Percentiles rank a stretch among this genome's conserved stretches.
Evolutionary conservation across 2,888 invertebrate genomes (phyloP).

Genomic region (Pocota personata): DNA sequence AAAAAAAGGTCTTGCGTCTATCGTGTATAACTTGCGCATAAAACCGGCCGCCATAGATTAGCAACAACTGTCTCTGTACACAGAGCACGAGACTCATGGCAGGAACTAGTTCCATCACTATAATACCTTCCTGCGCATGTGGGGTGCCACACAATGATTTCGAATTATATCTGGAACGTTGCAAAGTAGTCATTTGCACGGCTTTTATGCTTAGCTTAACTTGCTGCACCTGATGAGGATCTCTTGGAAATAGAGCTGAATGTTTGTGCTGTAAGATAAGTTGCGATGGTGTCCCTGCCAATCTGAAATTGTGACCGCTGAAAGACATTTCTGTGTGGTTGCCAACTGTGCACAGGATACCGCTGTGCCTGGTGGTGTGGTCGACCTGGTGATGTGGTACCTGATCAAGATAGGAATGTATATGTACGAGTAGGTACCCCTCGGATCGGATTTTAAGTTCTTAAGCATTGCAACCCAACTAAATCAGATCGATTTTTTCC

Average conservation of each 20-base stretch:
- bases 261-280: constrained; percentile 35
- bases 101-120: constrained; percentile 58
- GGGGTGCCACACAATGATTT: constrained; percentile 53
- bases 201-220: constrained; percentile 29
- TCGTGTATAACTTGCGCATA: constrained; percentile 50
- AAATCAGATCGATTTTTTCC: constrained; percentile 34
- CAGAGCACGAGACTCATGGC: constrained; percentile 33
- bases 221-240: constrained; percentile 46
- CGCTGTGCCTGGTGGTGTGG: constrained; percentile 29
- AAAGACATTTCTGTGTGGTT: constrained; percentile 47
- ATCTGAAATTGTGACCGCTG: constrained; percentile 55
- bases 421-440: neutral
- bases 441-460: neutral
- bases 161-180: constrained; percentile 50
- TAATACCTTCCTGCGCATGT: constrained; percentile 27
- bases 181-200: constrained; percentile 62
- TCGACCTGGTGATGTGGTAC: constrained; percentile 40
- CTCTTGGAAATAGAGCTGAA: constrained; percentile 18
- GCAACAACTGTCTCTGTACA: constrained; percentile 9
- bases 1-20: neutral
- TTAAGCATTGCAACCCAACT: constrained; percentile 11
- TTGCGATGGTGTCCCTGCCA: constrained; percentile 67
- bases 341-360: constrained; percentile 57
- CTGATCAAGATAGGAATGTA: constrained; percentile 25
- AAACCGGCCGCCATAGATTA: constrained; percentile 55